Conservation (phyloP, 1,140 invertebrate genomes). For the Mya arenaria region DNA sequence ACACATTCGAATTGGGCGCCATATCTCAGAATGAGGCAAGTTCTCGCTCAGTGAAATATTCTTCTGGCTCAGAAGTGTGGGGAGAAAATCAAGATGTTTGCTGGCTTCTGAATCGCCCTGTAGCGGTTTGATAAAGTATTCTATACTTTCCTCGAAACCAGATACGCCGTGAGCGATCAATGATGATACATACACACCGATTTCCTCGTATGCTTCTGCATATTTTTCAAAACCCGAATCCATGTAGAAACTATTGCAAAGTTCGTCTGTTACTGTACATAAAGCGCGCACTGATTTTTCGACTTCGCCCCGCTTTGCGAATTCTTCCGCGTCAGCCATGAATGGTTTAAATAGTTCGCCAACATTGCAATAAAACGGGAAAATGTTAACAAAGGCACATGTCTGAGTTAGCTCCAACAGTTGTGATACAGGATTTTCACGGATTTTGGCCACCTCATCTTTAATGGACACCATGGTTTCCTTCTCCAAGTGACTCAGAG, state of each 20-base stretch:
- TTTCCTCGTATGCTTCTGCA: slow-evolving; percentile 38
- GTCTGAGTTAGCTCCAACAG: slow-evolving; percentile 19
- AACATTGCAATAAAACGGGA: slow-evolving; percentile 49
- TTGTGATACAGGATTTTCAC: slow-evolving; percentile 18
- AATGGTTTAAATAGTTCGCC: slow-evolving; percentile 45
- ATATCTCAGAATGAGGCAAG: slow-evolving; percentile 41
- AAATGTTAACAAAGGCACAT: slow-evolving; percentile 44
- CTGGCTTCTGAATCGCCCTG: slow-evolving; percentile 44
- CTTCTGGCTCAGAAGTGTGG: slow-evolving; percentile 45
- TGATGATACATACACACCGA: slow-evolving; percentile 30
- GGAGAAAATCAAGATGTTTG: slow-evolving; percentile 40
- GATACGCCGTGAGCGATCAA: slow-evolving; percentile 41
- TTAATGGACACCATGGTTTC: slow-evolving; percentile 19
- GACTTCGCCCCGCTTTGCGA: slow-evolving; percentile 20
- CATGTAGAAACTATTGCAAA: slow-evolving; percentile 49
- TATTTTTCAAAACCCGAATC: slow-evolving; percentile 51
- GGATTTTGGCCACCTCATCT: background rate
- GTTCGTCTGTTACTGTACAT: slow-evolving; percentile 34
- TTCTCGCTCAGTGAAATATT: slow-evolving; percentile 45
- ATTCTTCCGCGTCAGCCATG: slow-evolving; percentile 15
- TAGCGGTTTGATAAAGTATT: slow-evolving; percentile 51
- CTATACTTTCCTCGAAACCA: slow-evolving; percentile 42
- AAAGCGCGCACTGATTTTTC: slow-evolving; percentile 24
- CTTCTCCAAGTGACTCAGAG: slow-evolving; percentile 38
- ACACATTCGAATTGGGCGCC: slow-evolving; percentile 55